Evolutionary conservation across 1,140 invertebrate species (phyloP), one percentile per base, ranked within the genome.

Genomic region (Drosophila guanche): DNA sequence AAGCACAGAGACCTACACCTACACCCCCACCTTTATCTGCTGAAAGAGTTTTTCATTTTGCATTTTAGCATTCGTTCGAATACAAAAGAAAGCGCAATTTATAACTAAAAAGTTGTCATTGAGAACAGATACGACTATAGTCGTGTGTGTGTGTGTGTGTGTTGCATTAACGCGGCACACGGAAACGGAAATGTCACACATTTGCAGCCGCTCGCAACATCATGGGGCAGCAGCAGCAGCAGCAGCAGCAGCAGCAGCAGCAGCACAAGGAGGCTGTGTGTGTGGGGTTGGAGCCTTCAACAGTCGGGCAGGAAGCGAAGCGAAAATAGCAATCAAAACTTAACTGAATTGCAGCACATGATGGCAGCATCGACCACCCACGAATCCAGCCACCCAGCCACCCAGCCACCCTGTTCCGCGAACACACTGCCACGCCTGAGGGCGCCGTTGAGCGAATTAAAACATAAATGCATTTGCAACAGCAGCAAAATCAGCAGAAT

Each of bases 241-340:
- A 7, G 23, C n/a, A n/a, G n/a, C 51, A 40, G 8, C 5, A 54
- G 2, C 8, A 41, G 14, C 27, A 40, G 7, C 14, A 20, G 20
- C 14, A 29, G 14, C 7, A 20, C 6, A 10, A 20, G 7, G n/a
- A 23, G 29, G 10, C 12, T n/a, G 42, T 3, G 50, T 20, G 12
- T 14, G 16, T 16, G 23, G 20, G 37, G 3, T 20, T 20, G 16
- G 54, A 58, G 42, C 54, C 33, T 37, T 37, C 33, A 56, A 69
- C 69, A 58, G 63, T 51, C 62, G 66, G 70, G 47, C 81, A 88
- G 81, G 81, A 88, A 86, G 83, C 81, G 81, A 88, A 83, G 81
- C 81, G 83, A 86, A 86, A 86, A 86, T 86, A 86, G 81, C 81
- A 86, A 86, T 86, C 81, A 88, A 88, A 86, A 86, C 81, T 86